A percentile compares a stretch with the other conserved stretches of the same genome.
Evolutionary conservation across 2,888 invertebrate genomes (phyloP).

Genomic region (Abrostola triplasia): DNA sequence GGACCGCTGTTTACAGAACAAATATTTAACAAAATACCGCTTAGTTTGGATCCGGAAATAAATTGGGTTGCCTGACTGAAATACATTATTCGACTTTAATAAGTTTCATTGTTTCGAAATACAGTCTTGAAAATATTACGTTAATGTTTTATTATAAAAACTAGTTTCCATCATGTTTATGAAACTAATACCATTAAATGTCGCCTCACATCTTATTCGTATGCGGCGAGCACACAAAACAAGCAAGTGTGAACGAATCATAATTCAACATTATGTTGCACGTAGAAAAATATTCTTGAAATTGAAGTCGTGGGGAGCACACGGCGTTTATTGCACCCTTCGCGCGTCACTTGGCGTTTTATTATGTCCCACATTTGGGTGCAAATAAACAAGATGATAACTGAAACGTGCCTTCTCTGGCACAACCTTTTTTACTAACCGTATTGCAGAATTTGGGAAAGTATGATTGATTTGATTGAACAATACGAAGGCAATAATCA

Average conservation of each 20-base stretch:
- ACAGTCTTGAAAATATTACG: too few species aligned
- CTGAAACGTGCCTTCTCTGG: constrained; percentile 57
- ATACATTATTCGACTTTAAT: background rate
- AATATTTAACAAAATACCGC: constrained; percentile 22
- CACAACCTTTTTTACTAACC: constrained; percentile 57
- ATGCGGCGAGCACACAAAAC: constrained; percentile 28
- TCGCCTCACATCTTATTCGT: constrained; percentile 22
- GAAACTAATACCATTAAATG: constrained; percentile 19
- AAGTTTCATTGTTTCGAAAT: too few species aligned
- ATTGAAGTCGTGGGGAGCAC: constrained; percentile 50
- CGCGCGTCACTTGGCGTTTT: constrained; percentile 60
- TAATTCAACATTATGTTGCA: constrained; percentile 55
- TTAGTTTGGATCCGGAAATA: constrained; percentile 8
- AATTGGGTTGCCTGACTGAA: constrained; percentile 6
- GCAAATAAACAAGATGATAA: constrained; percentile 67
- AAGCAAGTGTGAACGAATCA: constrained; percentile 48
- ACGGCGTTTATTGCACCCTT: constrained; percentile 57
- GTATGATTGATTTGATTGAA: constrained; percentile 64
- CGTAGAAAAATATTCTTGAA: constrained; percentile 54
- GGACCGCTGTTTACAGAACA: constrained; percentile 27
- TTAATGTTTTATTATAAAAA: too few species aligned
- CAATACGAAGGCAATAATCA: too few species aligned
- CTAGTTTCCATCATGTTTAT: too few species aligned
- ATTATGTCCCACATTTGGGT: constrained; percentile 63
- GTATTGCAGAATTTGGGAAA: constrained; percentile 51